Percentiles rank a stretch among this genome's conserved stretches.
These are phyloP conservation scores for Drosophila anomalata DNA, from an alignment of 2,888 invertebrate genomes.

Conservation along the genomic window DNA sequence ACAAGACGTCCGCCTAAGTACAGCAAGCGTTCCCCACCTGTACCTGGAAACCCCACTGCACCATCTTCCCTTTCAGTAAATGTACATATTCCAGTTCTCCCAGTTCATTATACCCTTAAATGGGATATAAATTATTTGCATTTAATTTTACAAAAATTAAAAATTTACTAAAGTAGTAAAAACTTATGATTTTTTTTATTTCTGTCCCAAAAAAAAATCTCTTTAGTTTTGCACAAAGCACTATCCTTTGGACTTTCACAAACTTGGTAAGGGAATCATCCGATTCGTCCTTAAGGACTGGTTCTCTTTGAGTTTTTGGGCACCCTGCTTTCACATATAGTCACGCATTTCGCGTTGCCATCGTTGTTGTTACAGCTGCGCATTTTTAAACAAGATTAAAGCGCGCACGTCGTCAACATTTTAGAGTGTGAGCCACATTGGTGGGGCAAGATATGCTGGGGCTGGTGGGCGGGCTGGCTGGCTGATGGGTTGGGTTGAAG, in stretches of 20 bases:
- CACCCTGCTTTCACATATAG: slow-evolving; percentile 43
- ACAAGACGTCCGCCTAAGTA: slow-evolving; percentile 70
- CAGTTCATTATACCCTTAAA: background rate
- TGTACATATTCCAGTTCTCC: slow-evolving; percentile 5
- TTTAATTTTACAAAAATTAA: too few relatives aligned
- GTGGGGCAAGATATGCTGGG: slow-evolving; percentile 16
- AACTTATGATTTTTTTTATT: background rate
- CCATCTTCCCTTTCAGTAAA: slow-evolving; percentile 2
- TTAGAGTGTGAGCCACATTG: slow-evolving; percentile 48
- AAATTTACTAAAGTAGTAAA: too few relatives aligned
- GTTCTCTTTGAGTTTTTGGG: slow-evolving; percentile 9
- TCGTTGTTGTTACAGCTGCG: slow-evolving; percentile 67
- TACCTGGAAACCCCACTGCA: slow-evolving; percentile 12
- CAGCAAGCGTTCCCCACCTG: slow-evolving; percentile 49
- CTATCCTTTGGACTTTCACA: background rate
- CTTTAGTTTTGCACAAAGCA: background rate
- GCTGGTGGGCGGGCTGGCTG: background rate
- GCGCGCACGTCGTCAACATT: slow-evolving; percentile 66
- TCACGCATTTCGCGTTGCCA: slow-evolving; percentile 56
- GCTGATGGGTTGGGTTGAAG: slow-evolving; percentile 1
- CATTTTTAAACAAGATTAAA: slow-evolving; percentile 78
- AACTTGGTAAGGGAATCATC: background rate
- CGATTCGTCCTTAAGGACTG: slow-evolving; percentile 4
- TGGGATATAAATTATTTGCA: background rate
- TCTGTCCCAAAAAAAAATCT: background rate